phyloP scores from a whole-genome alignment of 1,140 invertebrate species.

The Araneus ventricosus region DNA sequence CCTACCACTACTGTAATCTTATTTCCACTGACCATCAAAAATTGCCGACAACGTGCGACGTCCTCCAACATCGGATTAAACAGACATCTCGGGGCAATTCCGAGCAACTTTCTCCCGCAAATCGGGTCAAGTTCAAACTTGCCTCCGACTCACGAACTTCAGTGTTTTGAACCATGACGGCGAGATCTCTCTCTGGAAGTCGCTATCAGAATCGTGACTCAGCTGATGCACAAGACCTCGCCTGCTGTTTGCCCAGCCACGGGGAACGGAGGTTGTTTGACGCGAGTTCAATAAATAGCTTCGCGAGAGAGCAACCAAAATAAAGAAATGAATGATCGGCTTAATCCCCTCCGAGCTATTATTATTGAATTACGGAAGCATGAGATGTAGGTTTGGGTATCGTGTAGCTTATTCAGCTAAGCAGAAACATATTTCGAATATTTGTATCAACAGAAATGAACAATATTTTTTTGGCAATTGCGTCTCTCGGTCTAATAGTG shows the following conservation, averaged over 20 bases:
- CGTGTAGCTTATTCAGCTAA: too few species aligned
- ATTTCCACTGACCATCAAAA: not conserved
- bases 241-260: constrained; percentile 46
- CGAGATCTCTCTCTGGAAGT: not conserved
- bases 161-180: constrained; percentile 8
- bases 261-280: not conserved
- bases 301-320: not conserved
- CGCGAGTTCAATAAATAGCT: not conserved
- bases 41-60: not conserved
- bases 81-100: not conserved
- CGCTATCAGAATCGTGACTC: not conserved
- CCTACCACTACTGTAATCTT: not conserved
- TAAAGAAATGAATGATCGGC: not conserved
- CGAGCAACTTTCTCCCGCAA: not conserved
- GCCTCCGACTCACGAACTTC: not conserved
- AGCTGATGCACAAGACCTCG: constrained; percentile 49
- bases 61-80: not conserved
- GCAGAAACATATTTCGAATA: too few species aligned
- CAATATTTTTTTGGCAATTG: too few species aligned
- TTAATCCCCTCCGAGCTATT: not conserved
- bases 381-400: too few species aligned
- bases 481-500: too few species aligned
- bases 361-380: not conserved
- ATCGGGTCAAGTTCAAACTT: constrained; percentile 48
- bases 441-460: too few species aligned